phyloP scores from a whole-genome alignment of 2,888 invertebrate genomes.

The Xylophagus ater region DNA sequence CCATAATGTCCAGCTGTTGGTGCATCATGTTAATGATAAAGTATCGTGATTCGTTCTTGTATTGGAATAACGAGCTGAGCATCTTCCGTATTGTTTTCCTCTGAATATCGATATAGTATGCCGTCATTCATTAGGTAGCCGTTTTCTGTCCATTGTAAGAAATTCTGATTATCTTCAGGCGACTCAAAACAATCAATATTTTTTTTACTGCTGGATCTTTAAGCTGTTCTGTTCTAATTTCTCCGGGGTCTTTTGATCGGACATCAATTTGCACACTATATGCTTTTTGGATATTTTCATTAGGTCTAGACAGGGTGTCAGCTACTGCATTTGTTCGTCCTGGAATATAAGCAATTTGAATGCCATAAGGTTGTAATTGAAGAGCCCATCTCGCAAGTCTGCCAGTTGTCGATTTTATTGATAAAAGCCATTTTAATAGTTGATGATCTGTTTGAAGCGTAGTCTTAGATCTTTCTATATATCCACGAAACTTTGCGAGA shows the following conservation, averaged over 20 bases:
- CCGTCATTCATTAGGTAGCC: conserved; percentile 21
- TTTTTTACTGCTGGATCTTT: conserved; percentile 18
- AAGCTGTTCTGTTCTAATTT: conserved; percentile 16
- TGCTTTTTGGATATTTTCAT: too few relatives aligned
- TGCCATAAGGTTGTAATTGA: too few relatives aligned
- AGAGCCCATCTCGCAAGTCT: conserved; percentile 38
- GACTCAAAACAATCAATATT: conserved; percentile 16
- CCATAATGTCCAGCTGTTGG: conserved; percentile 25
- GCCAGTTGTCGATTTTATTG: conserved; percentile 30
- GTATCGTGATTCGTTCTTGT: conserved; percentile 11
- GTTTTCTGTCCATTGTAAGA: conserved; percentile 17
- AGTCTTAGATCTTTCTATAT: conserved; percentile 30
- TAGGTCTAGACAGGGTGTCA: background rate
- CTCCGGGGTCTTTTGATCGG: background rate
- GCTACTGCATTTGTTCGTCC: conserved; percentile 28
- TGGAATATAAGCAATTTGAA: conserved; percentile 29
- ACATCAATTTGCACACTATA: too few relatives aligned
- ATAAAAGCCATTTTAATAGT: conserved; percentile 36
- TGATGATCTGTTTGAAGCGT: conserved; percentile 37
- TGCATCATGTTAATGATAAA: conserved; percentile 14
- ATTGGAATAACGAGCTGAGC: conserved; percentile 15
- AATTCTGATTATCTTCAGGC: conserved; percentile 4
- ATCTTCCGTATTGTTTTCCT: conserved; percentile 6
- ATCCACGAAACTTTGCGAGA: conserved; percentile 30
- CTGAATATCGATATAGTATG: conserved; percentile 18